Base-by-base conservation (phyloP, 2,888 invertebrate species). In the Lasioglossum calceatum region DNA sequence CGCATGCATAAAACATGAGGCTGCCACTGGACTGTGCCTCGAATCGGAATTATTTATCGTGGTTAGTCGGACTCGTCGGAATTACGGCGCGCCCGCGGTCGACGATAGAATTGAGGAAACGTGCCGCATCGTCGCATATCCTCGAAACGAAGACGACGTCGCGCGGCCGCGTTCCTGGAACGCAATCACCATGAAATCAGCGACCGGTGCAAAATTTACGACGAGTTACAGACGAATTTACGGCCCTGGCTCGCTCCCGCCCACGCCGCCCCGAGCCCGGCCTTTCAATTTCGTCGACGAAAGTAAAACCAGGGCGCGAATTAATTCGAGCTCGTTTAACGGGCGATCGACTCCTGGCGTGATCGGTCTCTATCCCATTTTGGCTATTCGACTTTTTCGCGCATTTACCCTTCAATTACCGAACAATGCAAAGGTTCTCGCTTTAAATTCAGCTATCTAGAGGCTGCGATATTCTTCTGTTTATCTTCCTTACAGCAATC, bases 1-100 rank as follows among this genome's bases (percentile, higher is more conserved):
- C 61, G 36, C 50, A 91, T 92, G 91, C 91, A 92, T 92, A 91
- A 92, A 91, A 87, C 92, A 92, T 92, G 91, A 92, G 90, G 74
- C 54, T 50, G 67, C 82, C 80, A 74, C 50, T 80, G 86, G 82
- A 83, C 89, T 89, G 82, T 86, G 90, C 88, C 84, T 85, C 85
- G 85, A 90, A 91, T 92, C 79, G 87, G 92, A 92, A 92, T 92
- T 90, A 92, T 92, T 92, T 92, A 92, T 88, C 87, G 81, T 79
- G 88, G 90, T 88, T 90, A 88, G 86, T 86, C 76, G 64, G 75
- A 87, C 83, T 82, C 83, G 83, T 79, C 79, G 81, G 87, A 90
- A 90, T 90, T 90, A 90, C 88, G 87, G 75, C 81, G 77, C 47
- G 42, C 23, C 44, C 78, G 75, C 74, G 85, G 61, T 58, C 75